Evolutionary conservation across 2,888 invertebrate species (phyloP), one percentile per base, ranked within the genome.

Genomic region (Cryptocephalus primarius): DNA sequence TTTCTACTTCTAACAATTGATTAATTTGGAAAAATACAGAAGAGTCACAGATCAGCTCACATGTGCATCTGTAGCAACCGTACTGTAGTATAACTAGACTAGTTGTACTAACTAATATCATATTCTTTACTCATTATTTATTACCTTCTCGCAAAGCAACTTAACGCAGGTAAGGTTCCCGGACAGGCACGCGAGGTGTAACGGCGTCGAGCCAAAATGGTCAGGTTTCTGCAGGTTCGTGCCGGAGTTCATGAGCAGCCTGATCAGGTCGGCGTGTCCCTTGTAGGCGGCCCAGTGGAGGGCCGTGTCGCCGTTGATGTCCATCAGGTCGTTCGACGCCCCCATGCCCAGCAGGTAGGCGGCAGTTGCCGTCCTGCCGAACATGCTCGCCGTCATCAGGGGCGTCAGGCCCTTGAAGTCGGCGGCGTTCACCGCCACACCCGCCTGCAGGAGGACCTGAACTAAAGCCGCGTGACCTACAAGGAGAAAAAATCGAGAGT

Each of bases 271-370:
- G 0, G 88, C 84, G 59, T 91, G 88, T 0, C 89, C 93, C 69
- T 93, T 93, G 67, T 93, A 93, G 0, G 92, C 88, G 0, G 92
- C 91, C 93, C 93, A 94, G 63, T 94, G 93, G 32, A 93, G 72
- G 0, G 93, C 92, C 0, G 89, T 90, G 62, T 94, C 93, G 0
- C 93, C 93, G 63, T 94, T 93, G 56, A 89, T 89, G 60, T 94
- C 93, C 1, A 88, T 85, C 41, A 90, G 74, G 61, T 89, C 84
- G 54, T 89, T 85, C 1, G 86, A 76, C 0, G 92, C 91, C 3
- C 90, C 91, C 81, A 88, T 90, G 32, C 92, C 92, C 43, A 94
- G 75, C 1, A 94, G 73, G 67, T 88, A 93, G 0, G 91, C 91
- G 0, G 91, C 91, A 0, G 92, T 86, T 9, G 90, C 89, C 2